Base-by-base conservation (phyloP, 1,140 invertebrate genomes). In the Drosophila quadrilineata region DNA sequence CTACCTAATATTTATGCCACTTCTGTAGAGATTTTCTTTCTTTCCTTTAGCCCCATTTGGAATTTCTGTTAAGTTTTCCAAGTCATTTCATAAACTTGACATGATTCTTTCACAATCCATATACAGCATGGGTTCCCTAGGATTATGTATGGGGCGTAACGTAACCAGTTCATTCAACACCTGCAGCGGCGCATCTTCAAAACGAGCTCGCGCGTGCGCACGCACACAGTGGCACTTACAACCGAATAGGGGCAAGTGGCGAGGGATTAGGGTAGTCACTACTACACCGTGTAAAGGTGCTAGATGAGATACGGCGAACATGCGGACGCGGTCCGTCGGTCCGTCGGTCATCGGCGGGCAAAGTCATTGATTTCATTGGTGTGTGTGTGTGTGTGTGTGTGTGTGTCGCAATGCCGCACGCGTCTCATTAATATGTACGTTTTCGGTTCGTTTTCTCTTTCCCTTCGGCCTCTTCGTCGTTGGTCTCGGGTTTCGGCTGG, bases 161-260 rank as follows among this genome's bases (percentile, higher is more conserved):
- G 68, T 46, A 82, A 82, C 76, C 63, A 72, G 76, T 82, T 82
- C 59, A 72, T 49, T 65, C 56, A 64, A 82, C 76, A 82, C 76
- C 76, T 82, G 76, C 71, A 67, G 53, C 53, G 50, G 54, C 46
- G 56, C 59, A 54, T 57, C 74, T 53, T 53, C 38, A 77, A 65
- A 56, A 52, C 67, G n/a, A n/a, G n/a, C n/a, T n/a, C n/a, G 60
- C 75, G 75, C 65, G 70, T 73, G 70, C 59, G 74, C 50, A 65
- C 71, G 70, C 59, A 69, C 50, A 65, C 70, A 59, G 54, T 22
- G 62, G 45, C 28, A 65, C 8, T 16, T 28, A 43, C 24, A 12
- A 29, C 9, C 10, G 10, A 3, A n/a, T 8, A 29, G 21, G 16
- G 26, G 21, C 2, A 52, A 17, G 28, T 8, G 16, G 12, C 40